Conservation (phyloP, 2,797 vertebrate genomes). For the Pangasius djambal region DNA sequence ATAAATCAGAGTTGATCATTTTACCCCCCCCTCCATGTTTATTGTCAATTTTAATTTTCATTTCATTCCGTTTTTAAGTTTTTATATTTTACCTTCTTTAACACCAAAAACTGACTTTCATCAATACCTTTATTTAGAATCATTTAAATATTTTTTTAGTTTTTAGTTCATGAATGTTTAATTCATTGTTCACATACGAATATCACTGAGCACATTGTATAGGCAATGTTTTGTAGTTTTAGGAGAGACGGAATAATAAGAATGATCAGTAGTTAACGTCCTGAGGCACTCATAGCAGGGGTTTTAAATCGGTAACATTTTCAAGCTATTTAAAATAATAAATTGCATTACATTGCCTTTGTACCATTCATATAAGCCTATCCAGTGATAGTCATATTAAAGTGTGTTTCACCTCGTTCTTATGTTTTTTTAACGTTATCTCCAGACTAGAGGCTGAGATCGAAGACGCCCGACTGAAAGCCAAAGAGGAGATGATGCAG, state of each 20-base stretch:
- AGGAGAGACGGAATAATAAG: not conserved
- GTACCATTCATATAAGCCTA: not conserved
- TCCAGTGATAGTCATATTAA: not conserved
- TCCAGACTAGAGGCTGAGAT: conserved; percentile 91
- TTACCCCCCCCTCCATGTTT: not conserved
- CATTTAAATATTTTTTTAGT: not conserved
- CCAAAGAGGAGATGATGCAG: conserved; percentile 94
- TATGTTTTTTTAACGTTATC: not conserved
- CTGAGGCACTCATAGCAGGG: not conserved
- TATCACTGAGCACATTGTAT: not conserved
- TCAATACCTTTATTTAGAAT: not conserved
- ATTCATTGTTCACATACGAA: not conserved
- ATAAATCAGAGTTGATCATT: not conserved
- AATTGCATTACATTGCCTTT: not conserved
- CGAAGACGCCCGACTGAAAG: conserved; percentile 88
- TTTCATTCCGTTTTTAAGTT: not conserved
- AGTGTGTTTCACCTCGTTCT: not conserved
- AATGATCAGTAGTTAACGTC: not conserved
- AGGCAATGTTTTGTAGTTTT: not conserved
- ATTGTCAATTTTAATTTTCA: not conserved
- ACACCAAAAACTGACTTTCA: not conserved
- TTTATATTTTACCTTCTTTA: not conserved
- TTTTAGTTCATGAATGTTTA: not conserved
- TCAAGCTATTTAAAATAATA: not conserved
- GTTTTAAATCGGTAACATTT: not conserved